Conservation (phyloP, 2,113 vertebrate genomes). For the Spilogale gracilis region DNA sequence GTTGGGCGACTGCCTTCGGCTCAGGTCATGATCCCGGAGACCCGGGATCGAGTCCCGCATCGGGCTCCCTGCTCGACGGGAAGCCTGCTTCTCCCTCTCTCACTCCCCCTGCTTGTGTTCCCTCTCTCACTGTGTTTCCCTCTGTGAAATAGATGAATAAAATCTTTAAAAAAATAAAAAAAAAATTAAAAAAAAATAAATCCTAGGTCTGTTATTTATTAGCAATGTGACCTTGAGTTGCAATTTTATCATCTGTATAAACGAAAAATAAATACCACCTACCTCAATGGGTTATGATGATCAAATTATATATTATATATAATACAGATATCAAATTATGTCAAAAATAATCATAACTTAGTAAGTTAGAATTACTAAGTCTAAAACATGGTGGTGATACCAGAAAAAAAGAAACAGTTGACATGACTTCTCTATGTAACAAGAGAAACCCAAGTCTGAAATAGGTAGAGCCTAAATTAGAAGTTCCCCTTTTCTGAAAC, state of each 20-base stretch:
- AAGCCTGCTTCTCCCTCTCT: too few species aligned
- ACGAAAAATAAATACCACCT: neutral
- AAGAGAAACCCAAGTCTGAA: slow-evolving; percentile 54
- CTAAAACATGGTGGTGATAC: neutral
- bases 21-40: too few species aligned
- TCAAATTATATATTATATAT: neutral
- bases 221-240: neutral
- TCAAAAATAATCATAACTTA: slow-evolving; percentile 13
- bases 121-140: too few species aligned
- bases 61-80: too few species aligned
- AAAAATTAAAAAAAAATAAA: neutral
- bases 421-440: neutral
- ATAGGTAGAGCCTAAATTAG: slow-evolving; percentile 56
- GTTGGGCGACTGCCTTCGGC: too few species aligned
- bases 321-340: neutral
- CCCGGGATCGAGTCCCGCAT: too few species aligned
- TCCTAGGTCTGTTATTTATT: slow-evolving; percentile 9
- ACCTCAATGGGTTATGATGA: neutral
- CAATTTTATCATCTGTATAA: slow-evolving; percentile 45
- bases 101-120: too few species aligned
- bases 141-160: too few species aligned
- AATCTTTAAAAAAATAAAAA: too few species aligned
- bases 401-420: slow-evolving; percentile 10
- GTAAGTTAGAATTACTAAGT: slow-evolving; percentile 32
- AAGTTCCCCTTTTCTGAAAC: slow-evolving; percentile 62